Evolutionary conservation across 2,888 invertebrate species (phyloP), one percentile per base, ranked within the genome.

Genomic region (Caenorhabditis parvicauda): DNA sequence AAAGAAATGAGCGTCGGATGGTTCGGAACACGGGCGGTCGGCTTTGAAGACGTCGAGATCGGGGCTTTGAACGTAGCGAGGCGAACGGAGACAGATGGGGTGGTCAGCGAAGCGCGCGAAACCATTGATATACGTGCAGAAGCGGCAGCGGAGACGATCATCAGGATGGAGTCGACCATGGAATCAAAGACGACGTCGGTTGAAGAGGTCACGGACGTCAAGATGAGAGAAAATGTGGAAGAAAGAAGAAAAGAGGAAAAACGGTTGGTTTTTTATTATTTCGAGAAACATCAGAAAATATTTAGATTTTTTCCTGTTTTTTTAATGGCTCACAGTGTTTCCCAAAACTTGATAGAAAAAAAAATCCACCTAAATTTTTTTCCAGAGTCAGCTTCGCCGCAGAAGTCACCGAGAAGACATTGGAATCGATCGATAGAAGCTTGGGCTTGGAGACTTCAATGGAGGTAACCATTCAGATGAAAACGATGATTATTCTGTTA

Each of bases 361-460:
- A 32, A 32, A 32, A n/a, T 32, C n/a, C 29, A 47, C 6, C 9
- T 6, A 47, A 17, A 46, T 22, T 9, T 14, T n/a, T 25, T 62
- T 79, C 38, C 65, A 79, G 79, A 54, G 79, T 79, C 37, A 74
- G 73, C 47, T 79, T 79, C 52, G 79, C 79, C 14, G 73, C 75
- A 9, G 79, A 79, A 53, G 79, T 79, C 17, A 73, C 67, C 19
- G 79, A 79, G 54, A 76, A 77, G 55, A 75, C 70, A 38, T 62
- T 75, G 56, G 75, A 75, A 42, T 59, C 65, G 19, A 69, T 64
- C 55, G 70, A 71, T 39, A 62, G 70, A 38, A 59, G 63, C 24
- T 52, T 64, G 2, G 67, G 59, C 32, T 45, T 73, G 44, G 60
- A 71, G 37, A 62, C 65, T 32, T 62, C 59, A 14, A 69, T 68